These are phyloP conservation scores for Meriones unguiculatus DNA, from an alignment of 2,113 vertebrate genomes.

Conservation along the genomic window DNA sequence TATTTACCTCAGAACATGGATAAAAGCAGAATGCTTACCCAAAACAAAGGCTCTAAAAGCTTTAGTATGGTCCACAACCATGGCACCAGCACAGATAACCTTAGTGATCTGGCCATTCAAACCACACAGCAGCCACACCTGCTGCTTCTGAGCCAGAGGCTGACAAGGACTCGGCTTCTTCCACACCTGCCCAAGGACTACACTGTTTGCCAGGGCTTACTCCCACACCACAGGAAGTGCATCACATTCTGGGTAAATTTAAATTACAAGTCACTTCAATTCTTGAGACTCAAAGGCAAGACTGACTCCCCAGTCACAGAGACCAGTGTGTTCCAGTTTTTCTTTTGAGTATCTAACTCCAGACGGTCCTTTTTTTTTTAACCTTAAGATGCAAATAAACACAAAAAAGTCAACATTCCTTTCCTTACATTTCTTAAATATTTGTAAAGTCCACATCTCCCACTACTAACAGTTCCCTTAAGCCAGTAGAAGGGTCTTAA, in stretches of 20 bases:
- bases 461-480: constrained; percentile 54
- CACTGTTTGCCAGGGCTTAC: constrained; percentile 79
- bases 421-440: constrained; percentile 60
- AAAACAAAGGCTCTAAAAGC: constrained; percentile 24
- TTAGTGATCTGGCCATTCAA: constrained; percentile 46
- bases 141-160: constrained; percentile 58
- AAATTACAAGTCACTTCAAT: constrained; percentile 71
- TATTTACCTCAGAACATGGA: constrained; percentile 35
- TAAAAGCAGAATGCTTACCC: constrained; percentile 34
- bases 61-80: not conserved
- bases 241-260: constrained; percentile 69
- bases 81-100: constrained; percentile 33
- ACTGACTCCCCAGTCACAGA: constrained; percentile 77
- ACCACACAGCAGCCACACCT: not conserved
- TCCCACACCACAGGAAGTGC: constrained; percentile 75
- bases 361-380: constrained; percentile 74
- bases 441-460: constrained; percentile 2
- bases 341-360: constrained; percentile 74
- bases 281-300: constrained; percentile 77
- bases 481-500: constrained; percentile 32
- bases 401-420: constrained; percentile 73
- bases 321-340: constrained; percentile 71
- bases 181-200: constrained; percentile 76
- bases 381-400: constrained; percentile 80
- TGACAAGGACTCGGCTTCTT: constrained; percentile 55